Conservation (phyloP, 1,140 invertebrate genomes). For the Drosophila baimaii region DNA sequence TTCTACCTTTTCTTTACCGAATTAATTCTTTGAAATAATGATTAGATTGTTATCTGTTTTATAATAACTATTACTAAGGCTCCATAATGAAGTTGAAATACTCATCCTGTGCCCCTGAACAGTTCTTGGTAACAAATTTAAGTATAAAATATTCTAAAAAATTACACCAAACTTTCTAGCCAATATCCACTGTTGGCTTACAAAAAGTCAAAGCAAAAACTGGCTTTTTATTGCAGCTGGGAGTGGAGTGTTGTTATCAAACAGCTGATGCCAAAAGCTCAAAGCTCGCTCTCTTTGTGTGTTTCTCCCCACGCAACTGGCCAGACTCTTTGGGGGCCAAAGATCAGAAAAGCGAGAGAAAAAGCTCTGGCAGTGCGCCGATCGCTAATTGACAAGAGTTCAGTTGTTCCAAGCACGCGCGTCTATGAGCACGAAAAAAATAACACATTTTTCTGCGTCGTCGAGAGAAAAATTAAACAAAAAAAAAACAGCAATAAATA, state of each 20-base stretch:
- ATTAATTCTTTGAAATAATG: too few species aligned
- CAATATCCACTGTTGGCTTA: conserved; percentile 12
- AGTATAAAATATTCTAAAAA: background rate
- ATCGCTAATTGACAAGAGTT: conserved; percentile 42
- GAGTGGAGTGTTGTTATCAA: conserved; percentile 26
- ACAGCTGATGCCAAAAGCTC: conserved; percentile 38
- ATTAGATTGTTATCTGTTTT: too few species aligned
- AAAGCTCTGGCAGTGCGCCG: conserved; percentile 40
- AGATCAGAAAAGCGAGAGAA: conserved; percentile 26
- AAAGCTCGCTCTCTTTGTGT: conserved; percentile 30
- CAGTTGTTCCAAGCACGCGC: conserved; percentile 39
- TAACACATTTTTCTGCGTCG: background rate
- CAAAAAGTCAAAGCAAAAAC: conserved; percentile 8
- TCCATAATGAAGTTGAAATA: too few species aligned
- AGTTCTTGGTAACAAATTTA: too few species aligned
- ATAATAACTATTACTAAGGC: too few species aligned
- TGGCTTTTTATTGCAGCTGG: conserved; percentile 1
- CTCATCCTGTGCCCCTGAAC: too few species aligned
- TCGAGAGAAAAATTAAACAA: background rate
- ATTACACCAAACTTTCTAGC: background rate
- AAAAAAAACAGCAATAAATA: background rate
- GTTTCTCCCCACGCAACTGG: conserved; percentile 2
- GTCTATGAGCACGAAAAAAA: conserved; percentile 6
- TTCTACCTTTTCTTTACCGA: too few species aligned
- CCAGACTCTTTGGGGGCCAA: conserved; percentile 22